Percentiles rank a stretch among this genome's conserved stretches.
phyloP scores from a whole-genome alignment of 2,113 vertebrate genomes.

The Erinaceus europaeus region DNA sequence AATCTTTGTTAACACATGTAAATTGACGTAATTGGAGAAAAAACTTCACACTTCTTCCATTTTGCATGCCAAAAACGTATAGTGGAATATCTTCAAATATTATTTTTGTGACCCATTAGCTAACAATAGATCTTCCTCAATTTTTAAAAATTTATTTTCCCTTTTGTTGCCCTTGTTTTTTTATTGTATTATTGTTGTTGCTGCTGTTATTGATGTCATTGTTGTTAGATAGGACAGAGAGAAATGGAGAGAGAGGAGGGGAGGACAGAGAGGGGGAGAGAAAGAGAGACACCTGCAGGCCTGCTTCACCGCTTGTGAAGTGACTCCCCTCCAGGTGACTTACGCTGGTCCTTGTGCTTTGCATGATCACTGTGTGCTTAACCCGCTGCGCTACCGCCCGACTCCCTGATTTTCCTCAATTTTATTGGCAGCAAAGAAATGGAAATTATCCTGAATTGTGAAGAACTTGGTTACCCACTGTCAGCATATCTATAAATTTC shows the following conservation, averaged over 20 bases:
- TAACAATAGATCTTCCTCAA: conserved; percentile 21
- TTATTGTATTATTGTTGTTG: too few relatives aligned
- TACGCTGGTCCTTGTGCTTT: too few relatives aligned
- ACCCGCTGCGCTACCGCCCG: too few relatives aligned
- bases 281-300: too few relatives aligned
- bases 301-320: too few relatives aligned
- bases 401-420: conserved; percentile 2
- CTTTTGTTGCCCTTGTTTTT: too few relatives aligned
- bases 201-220: too few relatives aligned
- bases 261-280: too few relatives aligned
- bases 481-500: too few relatives aligned
- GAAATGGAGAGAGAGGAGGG: not conserved
- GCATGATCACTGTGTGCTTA: too few relatives aligned
- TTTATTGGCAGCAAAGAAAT: conserved; percentile 39
- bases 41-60: not conserved
- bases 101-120: conserved; percentile 46
- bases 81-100: conserved; percentile 26
- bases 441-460: conserved; percentile 33
- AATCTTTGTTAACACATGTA: conserved; percentile 29
- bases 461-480: conserved; percentile 15
- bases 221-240: not conserved
- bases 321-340: too few relatives aligned
- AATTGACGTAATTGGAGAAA: not conserved
- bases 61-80: conserved; percentile 36
- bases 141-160: too few relatives aligned